Evolutionary conservation across 2,888 invertebrate species (phyloP), one percentile per base, ranked within the genome.

Genomic region (Agrilus biguttatus): DNA sequence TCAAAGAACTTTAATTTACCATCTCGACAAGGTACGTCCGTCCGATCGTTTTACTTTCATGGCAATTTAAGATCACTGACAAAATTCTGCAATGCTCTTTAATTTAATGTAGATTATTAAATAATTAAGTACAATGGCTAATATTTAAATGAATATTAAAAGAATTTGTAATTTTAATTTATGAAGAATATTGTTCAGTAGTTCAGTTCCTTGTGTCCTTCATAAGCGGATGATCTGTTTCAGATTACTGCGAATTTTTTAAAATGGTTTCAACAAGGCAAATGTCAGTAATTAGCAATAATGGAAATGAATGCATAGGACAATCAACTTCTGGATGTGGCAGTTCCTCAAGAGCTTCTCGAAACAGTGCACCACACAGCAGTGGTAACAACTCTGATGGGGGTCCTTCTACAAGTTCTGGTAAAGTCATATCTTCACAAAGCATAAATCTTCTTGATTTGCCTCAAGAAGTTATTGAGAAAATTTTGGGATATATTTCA

Each of bases 381-480:
- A 37, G 36, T 39, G 37, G 46, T 42, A 58, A 40, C 57, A 57
- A 35, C 44, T 53, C 41, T 48, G 52, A 42, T 43, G 53, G 43
- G 54, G 61, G 46, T 49, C 54, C 44, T 58, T 52, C 40, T 49
- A 57, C 45, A 46, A 51, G 46, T 41, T 53, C 44, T 43, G 45
- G 41, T 35, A 43, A 40, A 55, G 54, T 42, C 52, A 44, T 51
- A 44, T 44, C 33, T 42, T 48, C 49, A 50, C 49, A 48, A 53
- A 54, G 46, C 47, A 50, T 54, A 47, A 57, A 69, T 57, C 63
- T 88, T 47, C 67, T 85, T 49, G 81, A 88, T 65, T 67, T 90
- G 57, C 90, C 89, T 17, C 72, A 77, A 52, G 89, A 90, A 70
- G 70, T 90, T 51, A 66, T 86, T 47, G 82, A 84, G 59, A 86